Base-by-base conservation (phyloP, 2,113 vertebrate genomes). In the Psittacula cyanocephala region DNA sequence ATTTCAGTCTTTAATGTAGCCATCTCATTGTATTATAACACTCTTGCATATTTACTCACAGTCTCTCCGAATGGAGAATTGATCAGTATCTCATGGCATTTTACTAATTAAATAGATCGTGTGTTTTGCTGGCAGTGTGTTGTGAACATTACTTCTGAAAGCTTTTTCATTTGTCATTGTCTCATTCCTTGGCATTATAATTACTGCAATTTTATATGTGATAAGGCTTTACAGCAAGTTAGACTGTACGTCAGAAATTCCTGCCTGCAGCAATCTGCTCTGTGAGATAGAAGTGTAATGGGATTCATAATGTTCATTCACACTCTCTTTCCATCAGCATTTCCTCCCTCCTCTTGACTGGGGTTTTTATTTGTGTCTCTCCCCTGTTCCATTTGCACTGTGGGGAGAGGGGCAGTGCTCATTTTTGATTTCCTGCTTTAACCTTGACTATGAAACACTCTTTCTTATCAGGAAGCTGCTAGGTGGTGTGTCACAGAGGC, bases 151-250 rank as follows among this genome's bases (percentile, higher is more conserved):
- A 95, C 92, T 95, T 93, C 90, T 91, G 92, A 95, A 96, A 93
- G 95, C 94, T 93, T 97, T 97, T 96, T 93, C 97, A 97, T 97
- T 97, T 94, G 84, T 97, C 96, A 97, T 84, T 96, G 92, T 95
- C 90, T 93, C 81, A 96, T 96, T 97, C 89, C 74, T 96, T 88
- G 92, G 88, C 90, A 81, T 96, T 97, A 95, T 94, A 96, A 95
- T 96, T 96, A 94, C 92, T 93, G 86, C 93, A 85, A 33, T 96
- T 94, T 93, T 94, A 96, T 93, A 88, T 96, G 84, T 84, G 91
- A 81, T 96, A 95, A 95, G 95, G 93, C 92, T 96, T 94, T 93
- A 92, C 88, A 97, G 92, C 92, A 89, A 96, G 88, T 95, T 89
- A 94, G 86, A 72, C 83, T 86, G 85, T 84, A 93, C 41, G 20